Conservation (phyloP, 2,888 invertebrate species). For the Drosophila aldrichi region DNA sequence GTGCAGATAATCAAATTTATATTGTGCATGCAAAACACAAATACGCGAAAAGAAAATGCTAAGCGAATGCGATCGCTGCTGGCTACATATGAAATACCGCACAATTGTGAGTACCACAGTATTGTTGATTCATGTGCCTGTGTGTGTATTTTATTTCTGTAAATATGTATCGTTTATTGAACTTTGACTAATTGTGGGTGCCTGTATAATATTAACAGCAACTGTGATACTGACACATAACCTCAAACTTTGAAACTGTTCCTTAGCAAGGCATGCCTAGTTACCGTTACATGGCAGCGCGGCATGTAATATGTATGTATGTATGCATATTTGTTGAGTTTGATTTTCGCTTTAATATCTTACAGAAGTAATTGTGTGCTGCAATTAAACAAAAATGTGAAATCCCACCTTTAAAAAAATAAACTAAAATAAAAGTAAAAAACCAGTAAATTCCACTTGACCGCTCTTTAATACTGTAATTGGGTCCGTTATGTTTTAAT, state of each 20-base stretch:
- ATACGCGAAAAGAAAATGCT: constrained; percentile 54
- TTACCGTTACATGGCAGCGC: constrained; percentile 61
- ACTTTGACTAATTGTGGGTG: constrained; percentile 54
- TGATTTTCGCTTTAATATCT: constrained; percentile 13
- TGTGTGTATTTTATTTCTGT: constrained; percentile 21
- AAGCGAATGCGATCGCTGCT: constrained; percentile 47
- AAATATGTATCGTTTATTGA: constrained; percentile 61
- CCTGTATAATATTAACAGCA: constrained; percentile 38
- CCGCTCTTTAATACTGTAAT: constrained; percentile 73
- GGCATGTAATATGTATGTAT: constrained; percentile 28
- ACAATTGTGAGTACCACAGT: constrained; percentile 46
- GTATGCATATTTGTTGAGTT: background rate
- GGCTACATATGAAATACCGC: constrained; percentile 26
- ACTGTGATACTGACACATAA: constrained; percentile 51
- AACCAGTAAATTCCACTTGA: constrained; percentile 64
- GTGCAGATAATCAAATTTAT: constrained; percentile 76
- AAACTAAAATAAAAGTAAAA: constrained; percentile 26
- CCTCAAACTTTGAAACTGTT: constrained; percentile 56
- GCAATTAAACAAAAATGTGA: constrained; percentile 65
- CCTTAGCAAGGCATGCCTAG: constrained; percentile 37
- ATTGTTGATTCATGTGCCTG: constrained; percentile 23
- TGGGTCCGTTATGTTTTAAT: constrained; percentile 78
- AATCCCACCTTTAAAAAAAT: constrained; percentile 42
- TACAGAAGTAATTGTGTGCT: constrained; percentile 31
- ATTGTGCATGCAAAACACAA: constrained; percentile 66